These are phyloP conservation scores for Cylas formicarius DNA, from an alignment of 1,140 invertebrate species.

Conservation along the genomic window DNA sequence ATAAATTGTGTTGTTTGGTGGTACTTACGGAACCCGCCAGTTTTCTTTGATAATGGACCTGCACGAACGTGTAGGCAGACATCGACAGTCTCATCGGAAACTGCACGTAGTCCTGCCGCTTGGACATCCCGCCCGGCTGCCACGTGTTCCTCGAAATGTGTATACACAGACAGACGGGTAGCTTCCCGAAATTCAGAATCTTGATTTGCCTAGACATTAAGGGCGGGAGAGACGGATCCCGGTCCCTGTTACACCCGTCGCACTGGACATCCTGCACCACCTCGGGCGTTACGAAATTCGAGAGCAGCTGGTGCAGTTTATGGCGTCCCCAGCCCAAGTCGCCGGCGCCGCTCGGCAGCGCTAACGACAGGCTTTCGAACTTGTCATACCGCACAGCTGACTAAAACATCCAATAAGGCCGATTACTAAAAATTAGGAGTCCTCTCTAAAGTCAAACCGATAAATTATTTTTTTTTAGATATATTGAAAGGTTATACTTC, in stretches of 20 bases:
- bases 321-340: constrained; percentile 48
- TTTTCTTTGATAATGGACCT: constrained; percentile 44
- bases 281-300: constrained; percentile 77
- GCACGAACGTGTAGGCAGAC: constrained; percentile 66
- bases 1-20: no score
- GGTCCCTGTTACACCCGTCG: constrained; percentile 59
- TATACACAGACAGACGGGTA: constrained; percentile 71
- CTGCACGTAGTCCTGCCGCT: constrained; percentile 76
- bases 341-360: constrained; percentile 53
- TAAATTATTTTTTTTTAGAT: no score
- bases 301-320: constrained; percentile 61
- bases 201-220: constrained; percentile 61
- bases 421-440: neutral
- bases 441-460: neutral
- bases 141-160: constrained; percentile 83
- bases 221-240: constrained; percentile 39
- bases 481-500: neutral
- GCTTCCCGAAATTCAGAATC: constrained; percentile 79
- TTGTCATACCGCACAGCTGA: constrained; percentile 81
- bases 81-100: constrained; percentile 79
- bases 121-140: constrained; percentile 67
- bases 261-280: constrained; percentile 77
- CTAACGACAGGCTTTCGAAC: constrained; percentile 79
- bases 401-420: constrained; percentile 42
- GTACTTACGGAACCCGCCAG: constrained; percentile 31